Percentiles rank a stretch among this genome's conserved stretches.
Conservation (phyloP, 1,140 invertebrate genomes). For the Helicoverpa armigera region DNA sequence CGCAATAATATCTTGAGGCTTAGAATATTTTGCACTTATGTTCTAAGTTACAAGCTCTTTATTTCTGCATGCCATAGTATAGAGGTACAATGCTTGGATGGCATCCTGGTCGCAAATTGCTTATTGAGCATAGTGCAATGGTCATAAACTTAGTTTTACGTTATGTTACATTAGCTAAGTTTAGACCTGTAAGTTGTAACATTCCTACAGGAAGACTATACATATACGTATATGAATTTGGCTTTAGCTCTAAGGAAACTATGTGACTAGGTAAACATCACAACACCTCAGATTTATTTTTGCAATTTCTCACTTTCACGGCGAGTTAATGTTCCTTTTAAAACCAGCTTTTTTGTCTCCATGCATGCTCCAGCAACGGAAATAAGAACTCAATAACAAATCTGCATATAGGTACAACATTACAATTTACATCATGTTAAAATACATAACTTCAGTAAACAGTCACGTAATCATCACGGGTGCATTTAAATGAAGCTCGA, state of each 20-base stretch:
- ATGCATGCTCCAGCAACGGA: no score
- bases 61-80: not conserved
- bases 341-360: no score
- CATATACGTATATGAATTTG: no score
- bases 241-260: no score
- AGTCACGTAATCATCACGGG: constrained; percentile 15
- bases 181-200: no score
- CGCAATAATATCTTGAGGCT: not conserved
- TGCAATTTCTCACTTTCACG: no score
- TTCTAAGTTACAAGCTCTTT: not conserved
- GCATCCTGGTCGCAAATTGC: constrained; percentile 9
- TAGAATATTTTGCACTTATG: not conserved
- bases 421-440: not conserved
- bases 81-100: not conserved
- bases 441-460: constrained; percentile 16
- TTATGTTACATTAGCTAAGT: not conserved
- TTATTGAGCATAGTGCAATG: not conserved
- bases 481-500: constrained; percentile 27
- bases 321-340: no score
- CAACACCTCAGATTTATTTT: no score
- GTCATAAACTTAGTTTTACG: not conserved
- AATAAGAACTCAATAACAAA: not conserved
- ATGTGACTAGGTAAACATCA: no score
- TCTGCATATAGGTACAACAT: not conserved
- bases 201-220: no score